A percentile compares a stretch with the other conserved stretches of the same genome.
These are phyloP conservation scores for Standfussiana lucernea DNA, from an alignment of 2,888 invertebrate species.

Conservation along the genomic window DNA sequence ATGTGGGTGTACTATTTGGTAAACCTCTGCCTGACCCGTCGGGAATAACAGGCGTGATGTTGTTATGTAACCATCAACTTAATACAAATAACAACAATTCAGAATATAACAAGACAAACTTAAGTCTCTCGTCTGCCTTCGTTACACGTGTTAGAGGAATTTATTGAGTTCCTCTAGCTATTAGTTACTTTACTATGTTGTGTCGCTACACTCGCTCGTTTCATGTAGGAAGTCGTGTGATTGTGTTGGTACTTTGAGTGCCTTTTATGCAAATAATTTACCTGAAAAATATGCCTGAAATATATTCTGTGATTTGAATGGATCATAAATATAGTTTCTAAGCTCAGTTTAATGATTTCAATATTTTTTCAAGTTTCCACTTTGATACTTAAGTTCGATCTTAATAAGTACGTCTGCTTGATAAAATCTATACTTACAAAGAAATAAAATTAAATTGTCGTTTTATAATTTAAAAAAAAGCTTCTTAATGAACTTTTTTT, in stretches of 20 bases:
- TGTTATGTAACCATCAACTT: neutral
- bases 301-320: neutral
- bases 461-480: too few relatives aligned
- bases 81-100: neutral
- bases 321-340: neutral
- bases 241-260: neutral
- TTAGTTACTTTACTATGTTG: neutral
- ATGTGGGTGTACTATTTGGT: too few relatives aligned
- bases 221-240: neutral
- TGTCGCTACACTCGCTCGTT: neutral
- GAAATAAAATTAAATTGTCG: too few relatives aligned
- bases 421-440: too few relatives aligned
- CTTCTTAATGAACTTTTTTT: too few relatives aligned
- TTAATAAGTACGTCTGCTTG: too few relatives aligned
- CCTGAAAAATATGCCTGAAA: neutral
- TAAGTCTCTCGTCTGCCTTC: slow-evolving; percentile 5
- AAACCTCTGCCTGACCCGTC: neutral
- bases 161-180: neutral
- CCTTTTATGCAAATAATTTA: neutral
- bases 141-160: slow-evolving; percentile 23
- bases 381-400: neutral
- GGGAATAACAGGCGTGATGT: neutral
- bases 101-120: neutral
- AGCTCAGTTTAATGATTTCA: neutral
- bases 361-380: neutral